Percentiles rank a stretch among this genome's conserved stretches.
Evolutionary conservation across 2,797 vertebrate species (phyloP).

Genomic region (Sebastes hubbsi): DNA sequence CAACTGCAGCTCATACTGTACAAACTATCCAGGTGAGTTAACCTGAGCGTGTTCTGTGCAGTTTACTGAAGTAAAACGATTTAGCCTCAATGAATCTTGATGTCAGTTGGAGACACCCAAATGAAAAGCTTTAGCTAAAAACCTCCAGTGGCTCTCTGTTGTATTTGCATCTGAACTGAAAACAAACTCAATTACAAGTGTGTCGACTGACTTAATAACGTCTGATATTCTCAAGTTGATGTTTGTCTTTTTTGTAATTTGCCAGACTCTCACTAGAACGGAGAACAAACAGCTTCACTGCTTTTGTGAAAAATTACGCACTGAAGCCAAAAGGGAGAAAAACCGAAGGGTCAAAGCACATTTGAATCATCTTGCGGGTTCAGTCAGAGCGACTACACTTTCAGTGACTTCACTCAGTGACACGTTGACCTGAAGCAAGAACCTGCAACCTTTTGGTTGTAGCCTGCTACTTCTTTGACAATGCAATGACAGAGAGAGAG

Average conservation of each 20-base stretch:
- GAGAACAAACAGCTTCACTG: neutral
- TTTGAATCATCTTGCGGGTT: slow-evolving; percentile 5
- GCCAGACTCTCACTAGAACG: neutral
- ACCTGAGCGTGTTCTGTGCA: neutral
- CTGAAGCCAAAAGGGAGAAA: neutral
- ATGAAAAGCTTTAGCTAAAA: neutral
- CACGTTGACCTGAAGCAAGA: neutral
- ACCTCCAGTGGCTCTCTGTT: neutral
- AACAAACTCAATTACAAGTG: neutral
- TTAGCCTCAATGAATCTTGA: neutral
- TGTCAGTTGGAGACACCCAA: neutral
- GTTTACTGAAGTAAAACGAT: neutral
- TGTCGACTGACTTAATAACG: slow-evolving; percentile 2
- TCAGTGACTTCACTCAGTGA: neutral
- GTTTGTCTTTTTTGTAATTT: neutral
- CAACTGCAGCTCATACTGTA: neutral
- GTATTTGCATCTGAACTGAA: slow-evolving; percentile 6
- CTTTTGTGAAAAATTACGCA: neutral
- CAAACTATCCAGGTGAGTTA: neutral
- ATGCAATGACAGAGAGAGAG: neutral
- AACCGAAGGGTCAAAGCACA: slow-evolving; percentile 12
- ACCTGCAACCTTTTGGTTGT: neutral
- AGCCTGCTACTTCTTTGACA: neutral
- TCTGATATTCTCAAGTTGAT: slow-evolving; percentile 5
- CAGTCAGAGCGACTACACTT: neutral